Percentiles rank a stretch among this genome's conserved stretches.
Conservation (phyloP, 2,888 invertebrate genomes). For the Drosophila paramelanica region DNA sequence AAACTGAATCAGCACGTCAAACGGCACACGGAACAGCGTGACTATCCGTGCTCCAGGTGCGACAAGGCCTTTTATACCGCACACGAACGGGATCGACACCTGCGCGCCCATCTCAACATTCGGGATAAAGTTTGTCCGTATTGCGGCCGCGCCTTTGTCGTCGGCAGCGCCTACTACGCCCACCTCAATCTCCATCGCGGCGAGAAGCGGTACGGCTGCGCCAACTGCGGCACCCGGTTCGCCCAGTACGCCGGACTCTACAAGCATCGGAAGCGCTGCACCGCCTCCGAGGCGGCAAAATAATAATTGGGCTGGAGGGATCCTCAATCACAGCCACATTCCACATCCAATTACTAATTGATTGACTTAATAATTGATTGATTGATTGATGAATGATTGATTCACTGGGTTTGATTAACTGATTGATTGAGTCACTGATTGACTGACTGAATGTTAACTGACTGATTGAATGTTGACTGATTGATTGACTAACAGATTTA, state of each 20-base stretch:
- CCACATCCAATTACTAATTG: too few relatives aligned
- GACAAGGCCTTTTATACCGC: conserved; percentile 81
- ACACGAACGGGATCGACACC: conserved; percentile 79
- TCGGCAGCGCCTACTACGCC: conserved; percentile 81
- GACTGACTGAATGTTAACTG: too few relatives aligned
- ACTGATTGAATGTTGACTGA: too few relatives aligned
- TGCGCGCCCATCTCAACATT: conserved; percentile 79
- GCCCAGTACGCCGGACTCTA: conserved; percentile 83
- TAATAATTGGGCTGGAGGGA: not conserved
- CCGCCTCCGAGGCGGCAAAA: conserved; percentile 3
- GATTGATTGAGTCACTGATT: too few relatives aligned
- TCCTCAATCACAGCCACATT: too few relatives aligned
- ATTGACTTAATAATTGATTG: too few relatives aligned
- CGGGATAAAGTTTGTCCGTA: conserved; percentile 81
- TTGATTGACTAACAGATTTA: too few relatives aligned
- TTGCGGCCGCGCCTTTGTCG: conserved; percentile 79
- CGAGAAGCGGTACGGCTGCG: conserved; percentile 79
- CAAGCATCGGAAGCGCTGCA: conserved; percentile 76
- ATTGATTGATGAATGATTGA: too few relatives aligned
- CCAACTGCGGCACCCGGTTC: conserved; percentile 71
- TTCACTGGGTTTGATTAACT: too few relatives aligned
- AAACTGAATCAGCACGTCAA: conserved; percentile 83
- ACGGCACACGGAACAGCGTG: conserved; percentile 75
- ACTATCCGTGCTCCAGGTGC: conserved; percentile 75
- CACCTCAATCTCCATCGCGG: conserved; percentile 81